phyloP scores from a whole-genome alignment of 2,888 invertebrate genomes.

The Mantis religiosa region DNA sequence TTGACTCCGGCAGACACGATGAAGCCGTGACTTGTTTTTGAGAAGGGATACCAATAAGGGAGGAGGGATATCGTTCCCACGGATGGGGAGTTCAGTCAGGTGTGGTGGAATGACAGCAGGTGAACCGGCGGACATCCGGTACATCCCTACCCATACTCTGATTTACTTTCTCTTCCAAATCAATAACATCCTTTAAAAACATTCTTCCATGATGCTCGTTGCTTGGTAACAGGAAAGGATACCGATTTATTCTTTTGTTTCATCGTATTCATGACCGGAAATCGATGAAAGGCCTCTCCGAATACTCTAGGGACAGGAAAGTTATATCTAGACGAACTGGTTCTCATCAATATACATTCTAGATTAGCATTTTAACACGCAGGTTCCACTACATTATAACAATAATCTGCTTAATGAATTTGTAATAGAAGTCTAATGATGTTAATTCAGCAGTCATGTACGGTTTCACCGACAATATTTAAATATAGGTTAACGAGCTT shows the following conservation, averaged over 20 bases:
- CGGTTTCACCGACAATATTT: no score
- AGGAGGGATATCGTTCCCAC: not conserved
- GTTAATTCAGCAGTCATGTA: no score
- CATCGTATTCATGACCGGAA: not conserved
- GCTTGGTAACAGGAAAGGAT: not conserved
- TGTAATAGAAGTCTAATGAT: no score
- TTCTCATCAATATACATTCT: no score
- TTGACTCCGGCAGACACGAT: not conserved
- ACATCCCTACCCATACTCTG: not conserved
- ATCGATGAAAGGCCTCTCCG: not conserved
- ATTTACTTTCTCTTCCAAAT: not conserved
- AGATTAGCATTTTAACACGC: no score
- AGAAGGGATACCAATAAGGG: not conserved
- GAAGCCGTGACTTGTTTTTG: not conserved
- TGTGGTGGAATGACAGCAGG: constrained; percentile 19
- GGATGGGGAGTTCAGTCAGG: constrained; percentile 4
- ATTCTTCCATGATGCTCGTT: not conserved
- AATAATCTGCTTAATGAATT: no score
- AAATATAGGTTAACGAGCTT: no score
- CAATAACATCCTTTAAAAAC: not conserved
- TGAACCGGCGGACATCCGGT: constrained; percentile 20
- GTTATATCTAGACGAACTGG: not conserved
- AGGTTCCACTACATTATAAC: no score
- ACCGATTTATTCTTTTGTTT: not conserved
- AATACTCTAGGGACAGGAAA: not conserved